A percentile compares a stretch with the other conserved stretches of the same genome.
Evolutionary conservation across 2,797 vertebrate genomes (phyloP).

Genomic region (Carduelis carduelis): DNA sequence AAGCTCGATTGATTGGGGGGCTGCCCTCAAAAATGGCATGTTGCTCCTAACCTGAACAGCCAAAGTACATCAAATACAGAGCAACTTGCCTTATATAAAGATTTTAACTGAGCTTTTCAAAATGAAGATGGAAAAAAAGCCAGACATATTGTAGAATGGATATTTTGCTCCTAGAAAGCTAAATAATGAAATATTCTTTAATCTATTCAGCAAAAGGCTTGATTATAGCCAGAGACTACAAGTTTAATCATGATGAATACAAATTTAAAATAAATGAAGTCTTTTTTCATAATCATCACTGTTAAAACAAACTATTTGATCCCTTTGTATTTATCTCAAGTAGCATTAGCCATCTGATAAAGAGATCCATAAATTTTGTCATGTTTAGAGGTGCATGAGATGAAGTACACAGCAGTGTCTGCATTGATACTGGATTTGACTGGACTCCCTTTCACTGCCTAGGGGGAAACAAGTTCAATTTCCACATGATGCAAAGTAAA

Average conservation of each 20-base stretch:
- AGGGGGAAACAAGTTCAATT: background rate
- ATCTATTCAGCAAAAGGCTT: background rate
- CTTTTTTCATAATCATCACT: background rate
- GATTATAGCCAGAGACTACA: background rate
- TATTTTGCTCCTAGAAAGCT: background rate
- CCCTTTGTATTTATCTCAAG: background rate
- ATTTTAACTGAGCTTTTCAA: background rate
- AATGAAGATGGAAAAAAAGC: background rate
- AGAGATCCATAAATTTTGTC: background rate
- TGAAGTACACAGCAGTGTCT: background rate
- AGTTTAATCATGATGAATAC: background rate
- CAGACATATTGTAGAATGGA: background rate
- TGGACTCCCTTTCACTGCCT: background rate
- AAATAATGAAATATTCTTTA: background rate
- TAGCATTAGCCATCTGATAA: background rate
- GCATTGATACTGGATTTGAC: background rate
- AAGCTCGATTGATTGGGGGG: accelerated
- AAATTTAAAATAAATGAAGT: background rate
- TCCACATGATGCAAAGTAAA: background rate
- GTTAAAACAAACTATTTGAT: background rate
- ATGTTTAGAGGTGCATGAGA: background rate
- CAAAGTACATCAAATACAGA: background rate
- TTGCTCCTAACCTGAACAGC: background rate
- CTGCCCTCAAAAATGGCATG: background rate
- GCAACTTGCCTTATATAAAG: background rate